These are phyloP conservation scores for Gallinago solitaria DNA, from an alignment of 2,797 vertebrate genomes.

Conservation along the genomic window DNA sequence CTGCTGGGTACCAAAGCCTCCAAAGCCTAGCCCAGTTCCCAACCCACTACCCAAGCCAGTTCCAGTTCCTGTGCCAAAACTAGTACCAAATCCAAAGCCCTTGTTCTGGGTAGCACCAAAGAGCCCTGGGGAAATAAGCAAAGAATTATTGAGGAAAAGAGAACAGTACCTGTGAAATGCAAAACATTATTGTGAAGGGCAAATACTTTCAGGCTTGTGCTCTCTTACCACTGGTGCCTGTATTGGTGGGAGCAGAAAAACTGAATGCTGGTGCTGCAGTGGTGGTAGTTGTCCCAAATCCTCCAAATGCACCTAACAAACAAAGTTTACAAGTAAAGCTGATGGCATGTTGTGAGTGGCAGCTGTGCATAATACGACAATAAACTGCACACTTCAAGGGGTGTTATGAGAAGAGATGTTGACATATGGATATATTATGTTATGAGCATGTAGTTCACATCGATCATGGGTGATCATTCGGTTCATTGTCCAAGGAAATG, in stretches of 20 bases:
- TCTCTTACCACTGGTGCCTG: conserved; percentile 80
- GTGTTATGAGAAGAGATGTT: background rate
- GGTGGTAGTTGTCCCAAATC: conserved; percentile 88
- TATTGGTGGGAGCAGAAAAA: conserved; percentile 87
- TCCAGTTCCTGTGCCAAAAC: conserved; percentile 84
- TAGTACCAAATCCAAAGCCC: conserved; percentile 92
- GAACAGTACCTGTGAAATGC: background rate
- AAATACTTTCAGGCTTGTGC: background rate
- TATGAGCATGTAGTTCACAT: conserved; percentile 7
- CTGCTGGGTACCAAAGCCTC: conserved; percentile 89
- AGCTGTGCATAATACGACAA: background rate
- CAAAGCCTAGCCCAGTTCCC: conserved; percentile 88
- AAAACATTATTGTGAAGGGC: background rate
- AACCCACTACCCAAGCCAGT: conserved; percentile 88
- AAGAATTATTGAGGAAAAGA: background rate
- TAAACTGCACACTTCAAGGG: background rate
- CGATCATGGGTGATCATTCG: background rate
- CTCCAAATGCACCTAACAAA: conserved; percentile 88
- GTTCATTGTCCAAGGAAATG: background rate
- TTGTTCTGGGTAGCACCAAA: conserved; percentile 94
- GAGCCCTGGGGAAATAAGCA: conserved; percentile 78
- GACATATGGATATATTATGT: conserved; percentile 5
- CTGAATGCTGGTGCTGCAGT: conserved; percentile 86
- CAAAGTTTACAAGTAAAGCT: conserved; percentile 2
- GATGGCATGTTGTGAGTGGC: rapidly evolving